Evolutionary conservation across 2,113 vertebrate genomes (phyloP), one percentile per base, ranked within the genome.

Genomic region (Sorex fumeus): DNA sequence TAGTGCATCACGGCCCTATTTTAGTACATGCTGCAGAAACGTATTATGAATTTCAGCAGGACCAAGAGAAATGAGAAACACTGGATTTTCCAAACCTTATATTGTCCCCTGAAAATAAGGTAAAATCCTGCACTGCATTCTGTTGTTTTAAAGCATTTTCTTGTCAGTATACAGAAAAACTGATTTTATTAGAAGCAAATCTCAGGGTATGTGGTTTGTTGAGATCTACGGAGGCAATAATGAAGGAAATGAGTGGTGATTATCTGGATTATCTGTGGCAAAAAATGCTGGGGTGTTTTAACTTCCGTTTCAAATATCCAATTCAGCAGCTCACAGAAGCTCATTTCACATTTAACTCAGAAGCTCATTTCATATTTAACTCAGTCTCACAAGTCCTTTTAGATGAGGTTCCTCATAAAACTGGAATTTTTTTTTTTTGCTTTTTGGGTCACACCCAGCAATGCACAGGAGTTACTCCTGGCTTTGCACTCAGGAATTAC

Each of bases 41-140:
- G 10, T 71, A 16, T 71, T 62, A 32, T 69, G 34, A 71, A 34
- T 66, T 89, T 92, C 28, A 72, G 77, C 47, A 80, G 32, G 36
- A 53, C 74, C 21, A 71, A 93, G 78, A 77, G 60, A 90, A 70
- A 87, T 10, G 23, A n/a, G 70, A 87, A 89, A 83, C 53, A 47
- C 28, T 16, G 5, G 8, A 74, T 32, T 71, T 93, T 93, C 27
- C 30, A 91, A 36, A 84, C 67, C 18, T 34, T 50, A 80, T 5
- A 23, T 50, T 8, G 47, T 70, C 50, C 7, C n/a, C 78, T 64
- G 66, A 43, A 71, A 88, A 80, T 18, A 18, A 80, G 47, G 19
- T 64, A 62, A 78, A 53, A 34, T 82, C 69, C 66, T 11, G 21
- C 88, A 36, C n/a, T 69, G 34, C 43, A 74, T 69, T 89, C 8